Evolutionary conservation across 2,888 invertebrate species (phyloP).

Genomic region (Deroplatys truncata): DNA sequence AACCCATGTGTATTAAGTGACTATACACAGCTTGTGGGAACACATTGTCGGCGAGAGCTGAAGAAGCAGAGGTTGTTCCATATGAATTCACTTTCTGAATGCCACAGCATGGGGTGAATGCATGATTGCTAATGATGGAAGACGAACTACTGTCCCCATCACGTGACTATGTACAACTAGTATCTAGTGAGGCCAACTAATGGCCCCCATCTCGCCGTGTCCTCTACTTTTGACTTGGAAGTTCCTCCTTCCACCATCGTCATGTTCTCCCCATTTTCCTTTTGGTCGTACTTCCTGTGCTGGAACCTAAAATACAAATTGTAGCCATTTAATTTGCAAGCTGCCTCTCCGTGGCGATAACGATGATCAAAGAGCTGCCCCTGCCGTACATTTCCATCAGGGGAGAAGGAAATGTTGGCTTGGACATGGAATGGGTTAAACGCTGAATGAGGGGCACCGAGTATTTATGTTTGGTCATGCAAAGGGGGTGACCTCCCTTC

Average conservation of each 20-base stretch:
- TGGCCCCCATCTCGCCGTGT: slow-evolving; percentile 19
- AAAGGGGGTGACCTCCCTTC: neutral
- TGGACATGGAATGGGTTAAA: neutral
- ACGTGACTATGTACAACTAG: neutral
- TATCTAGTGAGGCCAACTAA: slow-evolving; percentile 3
- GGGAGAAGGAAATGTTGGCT: neutral
- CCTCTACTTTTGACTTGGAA: slow-evolving; percentile 9
- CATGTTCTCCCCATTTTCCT: neutral
- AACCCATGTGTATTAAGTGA: no score
- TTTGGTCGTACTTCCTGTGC: neutral
- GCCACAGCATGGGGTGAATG: neutral
- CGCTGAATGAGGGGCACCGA: neutral
- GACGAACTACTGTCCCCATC: neutral
- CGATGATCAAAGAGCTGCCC: slow-evolving; percentile 11
- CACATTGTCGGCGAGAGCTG: no score
- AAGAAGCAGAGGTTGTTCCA: neutral
- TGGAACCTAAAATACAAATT: slow-evolving; percentile 18
- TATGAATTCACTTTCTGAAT: neutral
- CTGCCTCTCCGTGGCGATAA: slow-evolving; percentile 17
- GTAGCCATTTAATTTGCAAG: slow-evolving; percentile 28
- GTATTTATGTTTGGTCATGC: neutral
- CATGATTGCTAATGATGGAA: neutral
- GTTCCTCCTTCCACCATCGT: neutral
- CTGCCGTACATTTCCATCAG: neutral
- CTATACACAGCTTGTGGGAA: no score